phyloP scores from a whole-genome alignment of 2,113 vertebrate genomes.

The Oncorhynchus nerka region DNA sequence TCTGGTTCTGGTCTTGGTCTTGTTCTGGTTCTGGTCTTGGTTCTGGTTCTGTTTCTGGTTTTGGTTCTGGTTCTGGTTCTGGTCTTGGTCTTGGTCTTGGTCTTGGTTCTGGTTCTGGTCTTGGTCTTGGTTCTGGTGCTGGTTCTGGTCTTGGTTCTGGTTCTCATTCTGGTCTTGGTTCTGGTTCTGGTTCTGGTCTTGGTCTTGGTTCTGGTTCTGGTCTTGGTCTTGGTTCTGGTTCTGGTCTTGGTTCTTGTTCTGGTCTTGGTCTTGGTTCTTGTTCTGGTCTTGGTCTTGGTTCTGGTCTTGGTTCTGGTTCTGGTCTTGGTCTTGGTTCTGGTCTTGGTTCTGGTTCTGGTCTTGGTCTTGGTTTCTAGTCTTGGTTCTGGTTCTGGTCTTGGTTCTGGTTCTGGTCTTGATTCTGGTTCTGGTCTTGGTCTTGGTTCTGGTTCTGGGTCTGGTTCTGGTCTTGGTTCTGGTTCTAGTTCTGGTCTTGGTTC shows the following conservation, averaged over 20 bases:
- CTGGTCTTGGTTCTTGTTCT: fast-evolving
- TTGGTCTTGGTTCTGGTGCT: fast-evolving
- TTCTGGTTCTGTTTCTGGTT: fast-evolving
- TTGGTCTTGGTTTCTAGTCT: too few relatives aligned
- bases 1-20: too few relatives aligned
- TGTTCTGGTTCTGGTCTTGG: fast-evolving
- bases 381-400: too few relatives aligned
- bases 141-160: fast-evolving
- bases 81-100: too few relatives aligned
- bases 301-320: fast-evolving
- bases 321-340: fast-evolving
- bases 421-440: too few relatives aligned
- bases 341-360: fast-evolving
- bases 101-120: too few relatives aligned
- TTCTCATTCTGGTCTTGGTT: fast-evolving
- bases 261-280: fast-evolving
- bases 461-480: too few relatives aligned
- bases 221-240: fast-evolving
- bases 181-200: fast-evolving
- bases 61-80: fast-evolving
- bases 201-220: fast-evolving
- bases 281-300: fast-evolving
- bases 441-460: too few relatives aligned
- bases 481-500: too few relatives aligned
- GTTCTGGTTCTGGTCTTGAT: too few relatives aligned